Base-by-base conservation (phyloP, 1,140 invertebrate species). In the Drosophila sproati region DNA sequence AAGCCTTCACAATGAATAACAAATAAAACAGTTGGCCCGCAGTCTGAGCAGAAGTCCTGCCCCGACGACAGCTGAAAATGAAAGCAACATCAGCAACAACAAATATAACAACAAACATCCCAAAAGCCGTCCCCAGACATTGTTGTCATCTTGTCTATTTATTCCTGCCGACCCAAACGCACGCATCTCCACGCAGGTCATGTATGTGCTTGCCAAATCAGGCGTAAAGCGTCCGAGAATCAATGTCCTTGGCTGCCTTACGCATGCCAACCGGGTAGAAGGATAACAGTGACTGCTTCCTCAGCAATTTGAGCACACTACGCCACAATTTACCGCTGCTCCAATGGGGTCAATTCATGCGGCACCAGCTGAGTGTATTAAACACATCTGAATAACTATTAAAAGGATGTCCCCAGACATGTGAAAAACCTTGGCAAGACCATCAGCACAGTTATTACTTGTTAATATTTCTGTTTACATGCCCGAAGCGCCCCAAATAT, bases 71-170 rank as follows among this genome's bases (percentile, higher is more conserved):
- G 59, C 62, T 68, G 72, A 64, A 78, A 71, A 55, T 75, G 63
- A 76, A 78, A 54, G 71, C 55, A 73, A 56, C 56, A 50, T 43
- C 48, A 47, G 4, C 56, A 77, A 52, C 47, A 32, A 28, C 31
- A 51, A 62, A 20, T 20, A 20, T 20, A 20, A 0, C 35, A 56
- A 73, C 47, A 52, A 32, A 59, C 59, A 59, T 37, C 37, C 45
- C 56, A 60, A 76, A 59, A 80, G 10, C 47, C 68, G 74, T 77
- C 75, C 69, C 69, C 48, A 73, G 59, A 79, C 69, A 79, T 63
- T 80, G 74, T 79, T 79, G 77, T 69, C 77, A 77, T 59, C 63
- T 72, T 73, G 68, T 79, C 73, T 78, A 73, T 74, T 75, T 76
- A 67, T 51, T 55, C 48, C 12, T 56, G 63, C 51, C 48, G 45